A percentile compares a stretch with the other conserved stretches of the same genome.
These are phyloP conservation scores for Meriones unguiculatus DNA, from an alignment of 2,113 vertebrate genomes.

Conservation along the genomic window DNA sequence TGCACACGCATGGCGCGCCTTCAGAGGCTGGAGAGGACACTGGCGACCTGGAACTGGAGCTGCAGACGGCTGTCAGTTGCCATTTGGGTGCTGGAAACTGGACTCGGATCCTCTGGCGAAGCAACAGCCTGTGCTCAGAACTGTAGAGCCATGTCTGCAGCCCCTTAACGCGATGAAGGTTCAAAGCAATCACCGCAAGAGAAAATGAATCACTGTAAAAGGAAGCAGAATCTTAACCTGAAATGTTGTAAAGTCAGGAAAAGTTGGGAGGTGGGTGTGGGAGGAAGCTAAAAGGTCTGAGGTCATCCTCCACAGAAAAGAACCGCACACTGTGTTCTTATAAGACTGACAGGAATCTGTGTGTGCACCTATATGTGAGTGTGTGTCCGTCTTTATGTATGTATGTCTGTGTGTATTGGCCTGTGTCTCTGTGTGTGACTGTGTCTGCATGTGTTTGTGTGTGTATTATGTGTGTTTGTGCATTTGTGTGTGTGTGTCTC, in stretches of 20 bases:
- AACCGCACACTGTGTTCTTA: background rate
- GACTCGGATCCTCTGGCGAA: background rate
- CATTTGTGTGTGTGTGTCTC: background rate
- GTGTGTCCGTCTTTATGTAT: background rate
- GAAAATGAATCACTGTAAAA: background rate
- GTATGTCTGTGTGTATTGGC: background rate
- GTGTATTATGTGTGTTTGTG: background rate
- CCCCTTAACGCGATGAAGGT: background rate
- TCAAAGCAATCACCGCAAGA: constrained; percentile 37
- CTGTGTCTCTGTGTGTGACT: background rate
- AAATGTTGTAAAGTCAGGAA: constrained; percentile 32
- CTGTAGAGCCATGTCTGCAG: background rate
- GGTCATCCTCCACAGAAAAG: background rate
- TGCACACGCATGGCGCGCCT: background rate
- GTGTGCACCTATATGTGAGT: background rate
- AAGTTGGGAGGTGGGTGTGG: background rate
- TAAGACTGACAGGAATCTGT: background rate
- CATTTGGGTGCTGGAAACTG: background rate
- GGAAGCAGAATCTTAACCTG: constrained; percentile 38
- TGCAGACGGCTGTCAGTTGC: background rate
- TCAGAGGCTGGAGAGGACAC: background rate
- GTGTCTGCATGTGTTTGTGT: background rate
- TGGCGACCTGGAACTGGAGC: background rate
- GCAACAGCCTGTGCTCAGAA: background rate
- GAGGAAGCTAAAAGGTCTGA: constrained; percentile 30